phyloP scores from a whole-genome alignment of 2,888 invertebrate genomes.

The Callosobruchus maculatus region DNA sequence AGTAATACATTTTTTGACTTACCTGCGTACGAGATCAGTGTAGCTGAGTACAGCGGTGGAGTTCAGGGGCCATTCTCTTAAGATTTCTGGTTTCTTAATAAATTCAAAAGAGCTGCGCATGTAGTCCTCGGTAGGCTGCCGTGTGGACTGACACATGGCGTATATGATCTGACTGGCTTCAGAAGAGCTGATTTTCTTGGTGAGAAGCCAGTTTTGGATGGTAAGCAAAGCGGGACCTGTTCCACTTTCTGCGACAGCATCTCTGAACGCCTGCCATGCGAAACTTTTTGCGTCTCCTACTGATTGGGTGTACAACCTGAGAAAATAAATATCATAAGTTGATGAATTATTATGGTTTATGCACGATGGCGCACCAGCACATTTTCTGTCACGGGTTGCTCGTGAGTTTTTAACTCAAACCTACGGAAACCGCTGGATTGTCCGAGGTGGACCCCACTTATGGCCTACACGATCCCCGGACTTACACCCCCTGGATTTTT shows the following conservation, averaged over 20 bases:
- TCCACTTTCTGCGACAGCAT: constrained; percentile 63
- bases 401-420: no score
- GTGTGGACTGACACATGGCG: constrained; percentile 53
- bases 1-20: no score
- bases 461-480: no score
- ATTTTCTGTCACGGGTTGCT: no score
- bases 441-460: no score
- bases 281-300: constrained; percentile 41
- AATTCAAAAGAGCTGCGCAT: constrained; percentile 60
- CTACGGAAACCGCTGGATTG: no score
- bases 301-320: constrained; percentile 50
- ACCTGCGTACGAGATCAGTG: constrained; percentile 57
- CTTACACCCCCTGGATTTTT: no score
- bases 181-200: constrained; percentile 49
- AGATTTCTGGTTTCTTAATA: constrained; percentile 54
- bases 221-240: constrained; percentile 63
- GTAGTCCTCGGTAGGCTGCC: constrained; percentile 62
- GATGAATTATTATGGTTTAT: no score
- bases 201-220: constrained; percentile 59
- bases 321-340: not conserved
- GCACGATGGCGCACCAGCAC: no score
- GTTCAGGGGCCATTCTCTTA: constrained; percentile 53
- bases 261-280: constrained; percentile 62
- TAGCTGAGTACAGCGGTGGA: constrained; percentile 58
- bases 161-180: constrained; percentile 61